Conservation (phyloP, 2,888 invertebrate species). For the Cephalotes varians region DNA sequence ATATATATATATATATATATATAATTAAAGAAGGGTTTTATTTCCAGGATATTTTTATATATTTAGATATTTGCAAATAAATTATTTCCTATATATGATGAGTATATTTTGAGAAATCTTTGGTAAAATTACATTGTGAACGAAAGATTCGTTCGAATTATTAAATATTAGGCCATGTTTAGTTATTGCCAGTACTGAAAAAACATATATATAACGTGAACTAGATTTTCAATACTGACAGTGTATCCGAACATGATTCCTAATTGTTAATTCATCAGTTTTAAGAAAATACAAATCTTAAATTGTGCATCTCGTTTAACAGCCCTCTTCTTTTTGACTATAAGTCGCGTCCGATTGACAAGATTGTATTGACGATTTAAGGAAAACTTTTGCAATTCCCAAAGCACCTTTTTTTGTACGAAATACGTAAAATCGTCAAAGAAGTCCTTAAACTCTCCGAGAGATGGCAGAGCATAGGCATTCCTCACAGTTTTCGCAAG, state of each 20-base stretch:
- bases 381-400: constrained; percentile 41
- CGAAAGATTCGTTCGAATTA: not conserved
- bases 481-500: constrained; percentile 53
- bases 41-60: not conserved
- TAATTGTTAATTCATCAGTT: not conserved
- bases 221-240: too few relatives aligned
- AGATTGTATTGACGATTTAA: constrained; percentile 48
- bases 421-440: constrained; percentile 80
- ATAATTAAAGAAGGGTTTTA: not conserved
- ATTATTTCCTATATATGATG: not conserved
- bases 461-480: constrained; percentile 82
- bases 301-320: not conserved
- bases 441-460: constrained; percentile 80
- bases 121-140: not conserved
- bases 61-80: too few relatives aligned
- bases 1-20: not conserved
- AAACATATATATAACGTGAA: too few relatives aligned
- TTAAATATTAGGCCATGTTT: too few relatives aligned
- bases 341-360: not conserved
- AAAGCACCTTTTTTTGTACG: constrained; percentile 78
- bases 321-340: not conserved
- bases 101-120: not conserved
- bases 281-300: not conserved
- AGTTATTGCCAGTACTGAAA: too few relatives aligned
- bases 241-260: too few relatives aligned